Evolutionary conservation across 2,797 vertebrate genomes (phyloP).

Genomic region (Carcharodon carcharias): DNA sequence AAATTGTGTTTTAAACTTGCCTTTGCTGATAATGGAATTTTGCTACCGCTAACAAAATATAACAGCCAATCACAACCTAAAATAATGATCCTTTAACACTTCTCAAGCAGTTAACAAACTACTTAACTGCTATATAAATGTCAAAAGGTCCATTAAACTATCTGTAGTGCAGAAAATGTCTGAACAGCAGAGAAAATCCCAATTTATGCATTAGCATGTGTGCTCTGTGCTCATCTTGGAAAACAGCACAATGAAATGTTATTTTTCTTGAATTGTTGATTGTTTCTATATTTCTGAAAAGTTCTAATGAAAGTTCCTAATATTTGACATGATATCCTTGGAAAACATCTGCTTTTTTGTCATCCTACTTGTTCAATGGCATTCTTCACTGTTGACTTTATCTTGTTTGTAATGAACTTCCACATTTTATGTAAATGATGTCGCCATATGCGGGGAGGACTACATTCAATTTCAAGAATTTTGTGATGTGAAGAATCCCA

Average conservation of each 20-base stretch:
- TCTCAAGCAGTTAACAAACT: conserved; percentile 19
- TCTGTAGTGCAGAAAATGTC: not conserved
- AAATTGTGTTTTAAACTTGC: not conserved
- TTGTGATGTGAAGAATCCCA: not conserved
- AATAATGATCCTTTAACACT: conserved; percentile 13
- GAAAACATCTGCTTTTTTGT: not conserved
- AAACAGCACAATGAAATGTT: not conserved
- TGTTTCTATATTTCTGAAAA: not conserved
- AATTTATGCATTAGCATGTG: not conserved
- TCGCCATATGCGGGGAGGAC: no score
- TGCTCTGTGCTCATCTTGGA: not conserved
- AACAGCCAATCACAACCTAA: not conserved
- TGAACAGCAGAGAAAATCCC: not conserved
- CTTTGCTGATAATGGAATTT: conserved; percentile 10
- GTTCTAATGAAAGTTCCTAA: not conserved
- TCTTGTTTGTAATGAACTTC: not conserved
- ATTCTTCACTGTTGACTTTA: not conserved
- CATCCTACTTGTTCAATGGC: not conserved
- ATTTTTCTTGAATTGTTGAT: not conserved
- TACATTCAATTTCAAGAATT: not conserved
- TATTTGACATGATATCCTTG: not conserved
- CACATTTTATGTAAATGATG: not conserved
- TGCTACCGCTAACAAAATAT: not conserved
- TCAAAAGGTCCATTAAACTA: not conserved
- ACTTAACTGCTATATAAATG: conserved; percentile 24